phyloP scores from a whole-genome alignment of 2,888 invertebrate genomes.

The Dexiosoma caninum region DNA sequence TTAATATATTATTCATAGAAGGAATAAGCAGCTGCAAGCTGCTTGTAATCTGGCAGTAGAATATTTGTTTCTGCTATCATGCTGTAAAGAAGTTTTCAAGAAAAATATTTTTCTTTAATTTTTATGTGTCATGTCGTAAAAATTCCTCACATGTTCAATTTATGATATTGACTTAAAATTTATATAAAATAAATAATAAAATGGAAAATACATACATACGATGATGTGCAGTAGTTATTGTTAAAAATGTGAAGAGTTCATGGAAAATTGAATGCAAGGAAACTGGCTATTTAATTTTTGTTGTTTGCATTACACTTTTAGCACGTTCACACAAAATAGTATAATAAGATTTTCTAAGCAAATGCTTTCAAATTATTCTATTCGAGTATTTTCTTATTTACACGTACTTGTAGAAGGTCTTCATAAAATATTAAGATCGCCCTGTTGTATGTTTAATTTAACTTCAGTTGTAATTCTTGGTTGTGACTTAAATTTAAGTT shows the following conservation, averaged over 20 bases:
- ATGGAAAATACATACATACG: neutral
- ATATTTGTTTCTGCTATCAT: neutral
- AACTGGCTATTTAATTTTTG: neutral
- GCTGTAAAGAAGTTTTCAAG: too few species aligned
- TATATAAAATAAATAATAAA: neutral
- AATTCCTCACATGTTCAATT: conserved; percentile 7
- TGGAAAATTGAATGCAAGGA: neutral
- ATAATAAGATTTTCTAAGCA: neutral
- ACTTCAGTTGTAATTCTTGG: too few species aligned
- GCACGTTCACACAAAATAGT: conserved; percentile 43
- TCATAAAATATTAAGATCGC: neutral
- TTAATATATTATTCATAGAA: too few species aligned
- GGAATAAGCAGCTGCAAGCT: too few species aligned
- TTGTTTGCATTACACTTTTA: conserved; percentile 52
- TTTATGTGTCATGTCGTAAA: neutral
- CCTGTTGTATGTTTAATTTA: too few species aligned
- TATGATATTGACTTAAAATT: neutral
- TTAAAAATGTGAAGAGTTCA: neutral
- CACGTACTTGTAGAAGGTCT: neutral
- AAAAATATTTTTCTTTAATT: neutral
- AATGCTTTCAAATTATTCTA: neutral
- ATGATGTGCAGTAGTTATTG: neutral
- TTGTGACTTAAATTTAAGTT: too few species aligned
- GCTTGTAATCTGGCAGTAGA: too few species aligned
- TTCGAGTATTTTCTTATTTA: neutral